Evolutionary conservation across 2,113 vertebrate genomes (phyloP).

Genomic region (Prinia subflava): DNA sequence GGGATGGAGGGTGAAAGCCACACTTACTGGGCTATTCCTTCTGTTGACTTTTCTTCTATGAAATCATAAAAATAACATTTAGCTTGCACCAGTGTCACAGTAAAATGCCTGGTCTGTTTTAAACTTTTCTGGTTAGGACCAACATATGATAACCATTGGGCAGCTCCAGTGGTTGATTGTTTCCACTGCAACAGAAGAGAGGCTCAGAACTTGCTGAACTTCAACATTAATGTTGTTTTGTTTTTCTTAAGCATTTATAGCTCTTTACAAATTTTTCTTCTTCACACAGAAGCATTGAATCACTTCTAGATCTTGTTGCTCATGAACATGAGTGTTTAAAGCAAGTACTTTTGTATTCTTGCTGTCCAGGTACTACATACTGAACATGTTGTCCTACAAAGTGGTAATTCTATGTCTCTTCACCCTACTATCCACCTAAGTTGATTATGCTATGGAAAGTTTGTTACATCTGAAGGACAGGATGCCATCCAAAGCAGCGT

Average conservation of each 20-base stretch:
- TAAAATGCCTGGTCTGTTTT: background rate
- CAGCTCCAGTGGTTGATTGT: background rate
- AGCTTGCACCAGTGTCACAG: background rate
- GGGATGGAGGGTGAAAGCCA: background rate
- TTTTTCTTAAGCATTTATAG: background rate
- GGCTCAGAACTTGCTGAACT: background rate
- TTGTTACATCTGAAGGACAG: background rate
- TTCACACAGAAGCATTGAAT: background rate
- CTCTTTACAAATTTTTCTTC: background rate
- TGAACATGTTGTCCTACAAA: background rate
- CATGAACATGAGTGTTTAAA: background rate
- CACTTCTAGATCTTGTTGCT: background rate
- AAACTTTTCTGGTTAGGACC: background rate
- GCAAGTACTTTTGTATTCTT: background rate
- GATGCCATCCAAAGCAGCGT: rapidly evolving
- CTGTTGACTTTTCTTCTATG: background rate
- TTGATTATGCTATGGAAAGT: rapidly evolving
- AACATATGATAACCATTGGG: background rate
- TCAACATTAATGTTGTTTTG: background rate
- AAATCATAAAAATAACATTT: background rate
- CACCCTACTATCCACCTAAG: background rate
- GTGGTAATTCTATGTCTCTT: background rate
- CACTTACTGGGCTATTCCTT: background rate
- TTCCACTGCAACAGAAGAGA: background rate
- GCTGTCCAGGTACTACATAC: background rate